A percentile compares a stretch with the other conserved stretches of the same genome.
Conservation (phyloP, 2,797 vertebrate genomes). For the Botia kubotai region DNA sequence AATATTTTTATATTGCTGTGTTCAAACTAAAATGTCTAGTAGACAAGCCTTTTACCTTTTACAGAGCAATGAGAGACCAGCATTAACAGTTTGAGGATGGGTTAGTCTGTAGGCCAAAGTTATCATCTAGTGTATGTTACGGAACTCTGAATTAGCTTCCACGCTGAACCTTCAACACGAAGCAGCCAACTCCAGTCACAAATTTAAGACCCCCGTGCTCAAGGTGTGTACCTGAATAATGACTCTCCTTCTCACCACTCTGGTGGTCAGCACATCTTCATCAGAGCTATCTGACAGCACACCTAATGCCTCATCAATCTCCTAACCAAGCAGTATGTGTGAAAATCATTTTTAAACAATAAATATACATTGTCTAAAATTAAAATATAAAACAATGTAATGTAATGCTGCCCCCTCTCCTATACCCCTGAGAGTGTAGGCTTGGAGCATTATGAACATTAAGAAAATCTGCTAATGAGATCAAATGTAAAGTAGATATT, state of each 20-base stretch:
- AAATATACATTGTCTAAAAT: not conserved
- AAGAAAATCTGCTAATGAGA: not conserved
- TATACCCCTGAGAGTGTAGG: not conserved
- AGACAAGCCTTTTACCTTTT: too few relatives aligned
- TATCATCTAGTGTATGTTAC: not conserved
- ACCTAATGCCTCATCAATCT: conserved; percentile 85
- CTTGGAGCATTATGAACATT: too few relatives aligned
- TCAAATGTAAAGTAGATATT: not conserved
- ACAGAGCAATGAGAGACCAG: not conserved
- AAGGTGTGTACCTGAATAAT: conserved; percentile 88
- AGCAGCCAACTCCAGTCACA: conserved; percentile 39
- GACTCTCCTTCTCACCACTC: conserved; percentile 89
- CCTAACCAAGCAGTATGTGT: conserved; percentile 83
- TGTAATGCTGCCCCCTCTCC: conserved; percentile 4
- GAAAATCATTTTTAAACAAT: conserved; percentile 56
- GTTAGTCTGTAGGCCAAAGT: not conserved
- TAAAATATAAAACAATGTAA: not conserved
- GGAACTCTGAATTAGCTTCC: not conserved
- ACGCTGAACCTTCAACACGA: conserved; percentile 33
- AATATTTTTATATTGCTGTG: too few relatives aligned
- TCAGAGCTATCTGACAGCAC: conserved; percentile 87
- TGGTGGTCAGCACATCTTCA: conserved; percentile 90
- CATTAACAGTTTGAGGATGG: not conserved
- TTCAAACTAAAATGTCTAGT: too few relatives aligned
- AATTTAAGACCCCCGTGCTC: conserved; percentile 21